phyloP scores from a whole-genome alignment of 2,113 vertebrate genomes.

The Ammodytes marinus region DNA sequence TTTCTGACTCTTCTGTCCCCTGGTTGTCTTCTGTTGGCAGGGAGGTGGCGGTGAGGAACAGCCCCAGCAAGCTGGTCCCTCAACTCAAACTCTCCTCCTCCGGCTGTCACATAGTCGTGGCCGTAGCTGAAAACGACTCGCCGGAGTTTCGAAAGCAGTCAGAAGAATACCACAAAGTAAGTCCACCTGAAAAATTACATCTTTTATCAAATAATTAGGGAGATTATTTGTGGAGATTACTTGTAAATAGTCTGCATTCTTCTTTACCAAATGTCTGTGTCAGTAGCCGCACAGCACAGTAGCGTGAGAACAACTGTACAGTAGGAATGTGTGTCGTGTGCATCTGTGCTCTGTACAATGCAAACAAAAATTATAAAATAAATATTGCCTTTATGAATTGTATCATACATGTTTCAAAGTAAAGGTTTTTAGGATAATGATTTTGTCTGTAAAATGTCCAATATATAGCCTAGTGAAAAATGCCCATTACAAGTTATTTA shows the following conservation, averaged over 20 bases:
- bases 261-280: neutral
- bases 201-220: too few relatives aligned
- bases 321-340: neutral
- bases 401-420: too few relatives aligned
- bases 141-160: constrained; percentile 92
- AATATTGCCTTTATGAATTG: too few relatives aligned
- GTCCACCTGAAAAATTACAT: constrained; percentile 3
- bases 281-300: neutral
- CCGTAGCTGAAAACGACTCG: constrained; percentile 90
- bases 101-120: constrained; percentile 84
- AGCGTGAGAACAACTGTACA: neutral
- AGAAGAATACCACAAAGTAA: constrained; percentile 88
- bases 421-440: neutral
- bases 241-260: neutral
- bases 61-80: constrained; percentile 84
- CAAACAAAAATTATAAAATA: neutral
- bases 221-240: neutral
- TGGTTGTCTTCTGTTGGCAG: constrained; percentile 78
- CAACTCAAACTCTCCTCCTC: constrained; percentile 48
- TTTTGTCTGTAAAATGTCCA: neutral
- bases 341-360: neutral
- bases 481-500: neutral
- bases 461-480: neutral
- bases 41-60: constrained; percentile 91
- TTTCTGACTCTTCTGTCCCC: constrained; percentile 45